Base-by-base conservation (phyloP, 2,797 vertebrate genomes). In the Falco berigora region DNA sequence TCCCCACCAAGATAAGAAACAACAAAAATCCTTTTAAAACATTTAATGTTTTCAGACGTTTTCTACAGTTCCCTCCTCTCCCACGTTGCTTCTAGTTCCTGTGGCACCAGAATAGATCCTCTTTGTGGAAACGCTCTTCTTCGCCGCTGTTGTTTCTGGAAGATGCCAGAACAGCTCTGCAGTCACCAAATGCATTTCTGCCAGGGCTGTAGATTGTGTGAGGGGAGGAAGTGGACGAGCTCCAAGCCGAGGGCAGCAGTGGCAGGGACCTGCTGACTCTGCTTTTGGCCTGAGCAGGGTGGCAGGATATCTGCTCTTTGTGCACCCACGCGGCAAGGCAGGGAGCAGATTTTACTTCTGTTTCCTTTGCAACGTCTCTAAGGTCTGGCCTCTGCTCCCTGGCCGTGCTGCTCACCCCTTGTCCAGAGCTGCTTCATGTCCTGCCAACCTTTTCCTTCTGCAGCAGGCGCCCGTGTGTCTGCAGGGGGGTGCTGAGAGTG, bases 231-330 rank as follows among this genome's bases (percentile, higher is more conserved):
- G 68, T 9, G 42, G 76, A 64, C 6, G 47, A 66, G 77, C 74
- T 80, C 56, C 14, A 10, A 23, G 89, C 73, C 6, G 50, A 22
- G 92, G 88, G 92, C 95, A 95, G 86, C 77, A 12, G 58, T 25
- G 59, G 90, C 91, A 88, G 85, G 71, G 91, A 78, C 61, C 91
- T 66, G 94, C 94, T 91, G 95, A 86, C 91, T 93, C 73, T 0
- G 81, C 89, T 17, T 16, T 63, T 73, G 71, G 82, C 92, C 63
- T 0, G 14, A 12, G 34, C 10, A 8, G 20, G 42, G 9, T 56
- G 73, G 92, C 92, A 96, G 94, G 96, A 96, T 95, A 24, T 96
- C 86, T 94, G 81, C 83, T 95, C 86, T 91, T 93, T 92, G 95
- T 94, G 80, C 86, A 40, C 66, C 95, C 67, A 12, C 53, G 3